Evolutionary conservation across 2,888 invertebrate genomes (phyloP).

Genomic region (Patella depressa): DNA sequence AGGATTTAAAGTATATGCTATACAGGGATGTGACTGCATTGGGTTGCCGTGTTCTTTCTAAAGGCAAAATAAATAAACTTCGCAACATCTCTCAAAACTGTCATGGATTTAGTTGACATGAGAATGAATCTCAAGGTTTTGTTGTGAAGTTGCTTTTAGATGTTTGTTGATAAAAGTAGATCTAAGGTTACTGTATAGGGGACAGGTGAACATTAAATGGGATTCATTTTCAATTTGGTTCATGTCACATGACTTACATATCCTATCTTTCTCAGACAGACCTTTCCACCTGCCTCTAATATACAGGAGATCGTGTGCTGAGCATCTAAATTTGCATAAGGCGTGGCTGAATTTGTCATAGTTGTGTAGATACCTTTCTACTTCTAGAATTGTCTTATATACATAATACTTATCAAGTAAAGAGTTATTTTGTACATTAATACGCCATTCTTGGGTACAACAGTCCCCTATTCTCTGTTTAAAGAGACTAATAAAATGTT

Average conservation of each 20-base stretch:
- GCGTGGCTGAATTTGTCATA: neutral
- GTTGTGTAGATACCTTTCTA: neutral
- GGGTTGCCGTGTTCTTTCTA: neutral
- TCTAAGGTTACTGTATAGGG: neutral
- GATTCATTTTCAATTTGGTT: neutral
- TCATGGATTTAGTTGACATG: neutral
- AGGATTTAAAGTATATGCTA: too few species aligned
- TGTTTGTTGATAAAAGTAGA: neutral
- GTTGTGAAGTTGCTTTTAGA: neutral
- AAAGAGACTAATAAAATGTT: neutral
- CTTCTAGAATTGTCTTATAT: neutral
- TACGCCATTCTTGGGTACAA: slow-evolving; percentile 1
- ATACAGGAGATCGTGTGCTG: neutral
- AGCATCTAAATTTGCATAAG: slow-evolving; percentile 6
- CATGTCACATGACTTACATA: neutral
- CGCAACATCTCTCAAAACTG: neutral
- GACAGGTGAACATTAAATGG: neutral
- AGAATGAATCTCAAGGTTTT: neutral
- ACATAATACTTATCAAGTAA: neutral
- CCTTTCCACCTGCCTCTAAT: neutral
- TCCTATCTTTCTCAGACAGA: neutral
- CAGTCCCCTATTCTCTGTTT: slow-evolving; percentile 3
- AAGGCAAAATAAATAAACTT: neutral
- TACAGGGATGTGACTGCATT: too few species aligned
- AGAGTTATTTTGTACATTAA: neutral